Evolutionary conservation across 2,888 invertebrate genomes (phyloP).

Genomic region (Cryptocephalus moraei): DNA sequence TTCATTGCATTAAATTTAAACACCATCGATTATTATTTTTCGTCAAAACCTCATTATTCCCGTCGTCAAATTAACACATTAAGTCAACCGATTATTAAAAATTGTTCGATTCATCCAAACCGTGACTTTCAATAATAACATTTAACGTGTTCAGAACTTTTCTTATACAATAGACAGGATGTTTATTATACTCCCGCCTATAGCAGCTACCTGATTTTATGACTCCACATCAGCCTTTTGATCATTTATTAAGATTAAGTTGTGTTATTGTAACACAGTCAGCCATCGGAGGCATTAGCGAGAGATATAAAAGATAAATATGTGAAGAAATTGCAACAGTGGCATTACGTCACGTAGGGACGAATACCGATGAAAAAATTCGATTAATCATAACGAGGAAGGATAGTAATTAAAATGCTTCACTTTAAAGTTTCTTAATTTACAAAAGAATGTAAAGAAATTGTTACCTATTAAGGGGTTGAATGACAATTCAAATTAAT

Average conservation of each 20-base stretch:
- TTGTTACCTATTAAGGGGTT: no score
- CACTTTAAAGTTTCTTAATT: no score
- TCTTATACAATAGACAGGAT: slow-evolving; percentile 27
- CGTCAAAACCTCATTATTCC: no score
- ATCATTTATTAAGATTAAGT: slow-evolving; percentile 30
- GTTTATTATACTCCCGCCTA: slow-evolving; percentile 24
- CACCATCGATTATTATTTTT: no score
- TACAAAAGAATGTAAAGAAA: no score
- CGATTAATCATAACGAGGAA: no score
- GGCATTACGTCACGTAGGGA: background rate
- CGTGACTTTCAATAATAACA: slow-evolving; percentile 26
- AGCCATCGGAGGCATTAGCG: slow-evolving; percentile 18
- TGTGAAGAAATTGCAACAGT: background rate
- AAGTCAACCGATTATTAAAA: background rate
- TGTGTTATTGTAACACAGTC: slow-evolving; percentile 20
- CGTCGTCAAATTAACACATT: background rate
- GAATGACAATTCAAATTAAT: no score
- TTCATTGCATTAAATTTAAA: background rate
- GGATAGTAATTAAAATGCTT: no score
- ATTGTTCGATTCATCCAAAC: slow-evolving; percentile 2
- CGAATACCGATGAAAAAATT: no score
- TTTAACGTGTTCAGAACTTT: slow-evolving; percentile 15
- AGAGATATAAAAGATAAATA: slow-evolving; percentile 13
- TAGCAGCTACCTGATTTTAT: slow-evolving; percentile 22
- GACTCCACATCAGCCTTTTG: slow-evolving; percentile 16